Evolutionary conservation across 2,888 invertebrate species (phyloP).

Genomic region (Cabera pusaria): DNA sequence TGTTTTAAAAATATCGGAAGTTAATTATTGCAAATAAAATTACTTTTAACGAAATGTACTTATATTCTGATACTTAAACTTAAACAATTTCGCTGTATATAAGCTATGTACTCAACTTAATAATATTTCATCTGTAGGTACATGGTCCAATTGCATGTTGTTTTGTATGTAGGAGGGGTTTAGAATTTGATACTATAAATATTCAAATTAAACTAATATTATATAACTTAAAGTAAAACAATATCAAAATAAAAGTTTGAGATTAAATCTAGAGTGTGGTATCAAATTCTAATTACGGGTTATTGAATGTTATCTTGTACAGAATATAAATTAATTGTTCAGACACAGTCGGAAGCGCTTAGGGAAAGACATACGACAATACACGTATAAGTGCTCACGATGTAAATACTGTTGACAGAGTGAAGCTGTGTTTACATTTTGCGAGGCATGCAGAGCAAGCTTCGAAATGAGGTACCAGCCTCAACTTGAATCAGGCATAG

Average conservation of each 20-base stretch:
- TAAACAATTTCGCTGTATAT: slow-evolving; percentile 57
- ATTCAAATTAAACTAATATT: slow-evolving; percentile 6
- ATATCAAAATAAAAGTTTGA: too few species aligned
- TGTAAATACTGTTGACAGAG: slow-evolving; percentile 65
- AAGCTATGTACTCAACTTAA: slow-evolving; percentile 19
- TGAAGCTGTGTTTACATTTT: too few species aligned
- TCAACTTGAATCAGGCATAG: too few species aligned
- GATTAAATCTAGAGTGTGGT: too few species aligned
- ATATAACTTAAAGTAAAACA: not conserved
- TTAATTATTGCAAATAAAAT: too few species aligned
- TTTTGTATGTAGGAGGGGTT: slow-evolving; percentile 31
- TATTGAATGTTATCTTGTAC: too few species aligned
- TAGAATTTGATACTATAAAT: slow-evolving; percentile 10
- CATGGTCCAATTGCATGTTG: slow-evolving; percentile 49
- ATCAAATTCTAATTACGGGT: slow-evolving; percentile 9
- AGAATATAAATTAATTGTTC: slow-evolving; percentile 39
- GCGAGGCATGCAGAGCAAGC: too few species aligned
- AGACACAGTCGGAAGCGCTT: slow-evolving; percentile 40
- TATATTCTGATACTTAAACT: too few species aligned
- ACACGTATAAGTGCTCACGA: slow-evolving; percentile 65
- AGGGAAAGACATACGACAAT: slow-evolving; percentile 68
- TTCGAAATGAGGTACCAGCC: too few species aligned
- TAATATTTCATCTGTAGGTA: slow-evolving; percentile 45
- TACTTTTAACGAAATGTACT: too few species aligned
- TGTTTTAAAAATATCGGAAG: too few species aligned